These are phyloP conservation scores for Oscheius sp. DNA, from an alignment of 2,888 invertebrate genomes.

Conservation along the genomic window DNA sequence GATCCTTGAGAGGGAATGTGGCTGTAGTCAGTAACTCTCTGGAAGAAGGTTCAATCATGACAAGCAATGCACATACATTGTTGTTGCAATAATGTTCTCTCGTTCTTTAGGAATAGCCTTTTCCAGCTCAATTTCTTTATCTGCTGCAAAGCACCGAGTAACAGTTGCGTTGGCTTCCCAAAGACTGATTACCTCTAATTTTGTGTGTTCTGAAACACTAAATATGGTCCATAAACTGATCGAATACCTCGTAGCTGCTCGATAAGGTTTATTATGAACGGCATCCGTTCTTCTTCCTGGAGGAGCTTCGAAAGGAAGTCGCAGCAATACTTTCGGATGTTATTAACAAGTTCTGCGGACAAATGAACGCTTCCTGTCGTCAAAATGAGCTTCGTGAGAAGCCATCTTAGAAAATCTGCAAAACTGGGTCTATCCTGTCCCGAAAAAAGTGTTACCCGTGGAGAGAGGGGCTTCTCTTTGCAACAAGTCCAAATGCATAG, in stretches of 20 bases:
- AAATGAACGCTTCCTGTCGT: constrained; percentile 6
- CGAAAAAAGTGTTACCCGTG: constrained; percentile 5
- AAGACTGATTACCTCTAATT: neutral
- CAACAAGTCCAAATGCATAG: constrained; percentile 21
- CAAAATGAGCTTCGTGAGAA: neutral
- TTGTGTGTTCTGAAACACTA: neutral
- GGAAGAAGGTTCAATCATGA: neutral
- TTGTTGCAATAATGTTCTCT: neutral
- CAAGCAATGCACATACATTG: neutral
- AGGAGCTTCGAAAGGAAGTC: neutral
- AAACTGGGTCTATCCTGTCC: too few species aligned
- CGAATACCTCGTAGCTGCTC: constrained; percentile 2
- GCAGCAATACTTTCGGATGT: constrained; percentile 4
- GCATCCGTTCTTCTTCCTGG: neutral
- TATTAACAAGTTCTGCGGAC: neutral
- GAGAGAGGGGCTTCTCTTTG: neutral
- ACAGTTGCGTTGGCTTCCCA: neutral
- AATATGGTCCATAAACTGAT: neutral
- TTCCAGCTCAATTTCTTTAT: neutral
- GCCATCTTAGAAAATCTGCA: constrained; percentile 16
- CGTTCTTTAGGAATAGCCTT: neutral
- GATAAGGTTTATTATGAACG: neutral
- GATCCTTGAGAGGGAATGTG: neutral
- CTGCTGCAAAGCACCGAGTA: neutral
- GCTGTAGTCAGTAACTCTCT: constrained; percentile 10